A percentile compares a stretch with the other conserved stretches of the same genome.
Conservation (phyloP, 2,113 vertebrate genomes). For the Gobio gobio region DNA sequence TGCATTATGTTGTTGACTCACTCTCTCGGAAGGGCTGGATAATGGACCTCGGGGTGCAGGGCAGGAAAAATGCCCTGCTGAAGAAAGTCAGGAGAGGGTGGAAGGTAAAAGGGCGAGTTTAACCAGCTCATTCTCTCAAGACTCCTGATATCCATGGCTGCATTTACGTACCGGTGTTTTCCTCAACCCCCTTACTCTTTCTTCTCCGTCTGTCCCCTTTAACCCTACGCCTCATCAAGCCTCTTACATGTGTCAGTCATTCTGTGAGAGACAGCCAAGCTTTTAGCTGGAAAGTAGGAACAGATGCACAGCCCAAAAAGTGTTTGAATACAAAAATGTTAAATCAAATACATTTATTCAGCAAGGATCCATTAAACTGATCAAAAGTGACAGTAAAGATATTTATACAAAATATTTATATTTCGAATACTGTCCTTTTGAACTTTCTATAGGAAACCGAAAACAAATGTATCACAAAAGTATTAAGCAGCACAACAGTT, state of each 20-base stretch:
- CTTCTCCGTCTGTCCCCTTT: conserved; percentile 64
- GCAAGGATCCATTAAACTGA: background rate
- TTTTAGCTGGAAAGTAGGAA: background rate
- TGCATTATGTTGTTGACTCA: conserved; percentile 93
- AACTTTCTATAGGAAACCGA: background rate
- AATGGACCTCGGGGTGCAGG: conserved; percentile 69
- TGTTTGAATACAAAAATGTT: background rate
- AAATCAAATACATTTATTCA: background rate
- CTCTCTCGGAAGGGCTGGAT: conserved; percentile 87
- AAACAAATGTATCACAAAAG: background rate
- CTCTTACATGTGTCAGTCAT: conserved; percentile 15
- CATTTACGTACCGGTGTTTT: conserved; percentile 79
- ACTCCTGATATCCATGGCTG: conserved; percentile 67
- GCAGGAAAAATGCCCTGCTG: conserved; percentile 15
- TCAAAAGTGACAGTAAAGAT: background rate
- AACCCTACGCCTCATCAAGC: conserved; percentile 40
- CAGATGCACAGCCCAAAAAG: background rate
- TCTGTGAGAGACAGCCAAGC: background rate
- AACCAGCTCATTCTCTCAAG: conserved; percentile 83
- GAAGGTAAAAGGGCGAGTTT: conserved; percentile 71
- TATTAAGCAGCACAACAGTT: background rate
- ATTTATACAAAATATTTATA: background rate
- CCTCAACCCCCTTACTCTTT: conserved; percentile 75
- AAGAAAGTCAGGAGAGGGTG: conserved; percentile 49
- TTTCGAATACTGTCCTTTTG: background rate